A percentile compares a stretch with the other conserved stretches of the same genome.
Evolutionary conservation across 92 coral and sea anemone genomes (phyloP).

Genomic region (Palythoa heliodiscus): DNA sequence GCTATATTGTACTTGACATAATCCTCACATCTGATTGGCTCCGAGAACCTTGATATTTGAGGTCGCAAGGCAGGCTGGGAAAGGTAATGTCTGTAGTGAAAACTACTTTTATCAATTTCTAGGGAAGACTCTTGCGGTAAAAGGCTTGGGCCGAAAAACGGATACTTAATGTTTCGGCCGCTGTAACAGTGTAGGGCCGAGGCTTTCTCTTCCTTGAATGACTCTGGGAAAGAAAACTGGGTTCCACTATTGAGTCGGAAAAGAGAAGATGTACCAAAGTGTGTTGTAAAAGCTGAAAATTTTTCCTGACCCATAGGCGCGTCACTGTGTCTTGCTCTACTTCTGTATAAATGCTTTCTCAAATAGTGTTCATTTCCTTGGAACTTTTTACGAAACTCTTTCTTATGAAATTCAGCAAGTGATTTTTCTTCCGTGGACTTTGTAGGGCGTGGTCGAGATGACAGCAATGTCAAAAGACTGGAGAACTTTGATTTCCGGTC

Average conservation of each 20-base stretch:
- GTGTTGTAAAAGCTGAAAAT: constrained; percentile 23
- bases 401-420: constrained; percentile 80
- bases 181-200: constrained; percentile 39
- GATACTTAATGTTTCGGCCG: constrained; percentile 5
- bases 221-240: constrained; percentile 2
- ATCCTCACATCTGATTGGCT: constrained; percentile 21
- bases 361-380: constrained; percentile 91
- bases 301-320: constrained; percentile 1
- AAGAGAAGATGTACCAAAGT: constrained; percentile 5
- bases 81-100: neutral
- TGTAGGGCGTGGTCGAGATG: constrained; percentile 56
- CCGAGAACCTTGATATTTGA: neutral
- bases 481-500: constrained; percentile 63
- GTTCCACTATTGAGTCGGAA: neutral
- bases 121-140: neutral
- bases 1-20: constrained; percentile 8
- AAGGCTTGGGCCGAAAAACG: constrained; percentile 3
- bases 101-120: neutral
- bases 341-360: constrained; percentile 79
- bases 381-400: constrained; percentile 84
- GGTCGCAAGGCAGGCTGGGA: constrained; percentile 13
- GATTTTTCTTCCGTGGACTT: constrained; percentile 64
- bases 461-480: constrained; percentile 70
- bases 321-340: constrained; percentile 20
- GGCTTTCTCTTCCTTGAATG: constrained; percentile 48